These are phyloP conservation scores for Pteropus alecto DNA, from an alignment of 2,113 vertebrate genomes.

Conservation along the genomic window DNA sequence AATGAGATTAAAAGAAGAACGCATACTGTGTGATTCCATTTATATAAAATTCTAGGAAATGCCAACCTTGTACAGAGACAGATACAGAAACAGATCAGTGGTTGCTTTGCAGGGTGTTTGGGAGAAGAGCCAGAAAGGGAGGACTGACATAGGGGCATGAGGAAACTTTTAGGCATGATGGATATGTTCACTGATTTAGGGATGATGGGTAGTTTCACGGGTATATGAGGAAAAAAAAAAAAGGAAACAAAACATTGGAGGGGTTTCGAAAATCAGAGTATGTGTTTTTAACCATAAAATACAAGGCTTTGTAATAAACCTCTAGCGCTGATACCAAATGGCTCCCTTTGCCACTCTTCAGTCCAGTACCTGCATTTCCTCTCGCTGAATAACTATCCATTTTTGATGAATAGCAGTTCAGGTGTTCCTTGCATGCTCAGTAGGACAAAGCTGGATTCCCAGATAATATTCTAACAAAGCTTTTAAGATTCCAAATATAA, in stretches of 20 bases:
- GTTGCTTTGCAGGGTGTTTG: neutral
- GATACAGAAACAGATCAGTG: neutral
- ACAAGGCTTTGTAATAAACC: conserved; percentile 74
- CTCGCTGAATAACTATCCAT: conserved; percentile 56
- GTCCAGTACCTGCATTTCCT: conserved; percentile 78
- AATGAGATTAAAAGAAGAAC: neutral
- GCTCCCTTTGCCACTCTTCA: conserved; percentile 75
- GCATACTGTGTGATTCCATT: neutral
- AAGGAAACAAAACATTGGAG: conserved; percentile 70
- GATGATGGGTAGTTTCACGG: neutral
- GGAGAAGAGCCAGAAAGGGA: neutral
- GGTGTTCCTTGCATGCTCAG: conserved; percentile 71
- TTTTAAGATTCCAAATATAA: conserved; percentile 74
- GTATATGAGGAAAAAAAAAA: conserved; percentile 32
- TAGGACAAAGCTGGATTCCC: conserved; percentile 77
- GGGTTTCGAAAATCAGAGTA: conserved; percentile 76
- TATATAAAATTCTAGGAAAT: neutral
- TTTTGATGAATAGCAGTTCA: conserved; percentile 62
- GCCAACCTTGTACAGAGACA: neutral
- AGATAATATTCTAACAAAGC: conserved; percentile 65
- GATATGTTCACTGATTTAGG: neutral
- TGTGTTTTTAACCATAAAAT: conserved; percentile 78
- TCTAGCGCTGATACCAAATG: conserved; percentile 71
- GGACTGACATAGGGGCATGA: neutral
- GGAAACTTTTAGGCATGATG: neutral